Conservation (phyloP, 2,113 vertebrate genomes). For the Formicarius rufipectus region DNA sequence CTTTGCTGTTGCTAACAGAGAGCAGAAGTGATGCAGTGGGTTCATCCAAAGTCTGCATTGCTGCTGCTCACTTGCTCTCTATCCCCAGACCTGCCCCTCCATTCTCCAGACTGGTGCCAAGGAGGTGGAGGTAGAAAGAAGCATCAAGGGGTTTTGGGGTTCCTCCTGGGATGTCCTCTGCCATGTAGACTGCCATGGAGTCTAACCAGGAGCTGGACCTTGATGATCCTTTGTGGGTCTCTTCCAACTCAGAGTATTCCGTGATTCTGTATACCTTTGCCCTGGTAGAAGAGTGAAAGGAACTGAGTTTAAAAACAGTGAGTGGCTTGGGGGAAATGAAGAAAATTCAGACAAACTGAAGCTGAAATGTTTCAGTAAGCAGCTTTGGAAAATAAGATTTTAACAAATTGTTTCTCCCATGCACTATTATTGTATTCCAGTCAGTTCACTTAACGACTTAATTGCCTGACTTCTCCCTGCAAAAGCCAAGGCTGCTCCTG, state of each 20-base stretch:
- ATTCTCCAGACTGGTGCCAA: background rate
- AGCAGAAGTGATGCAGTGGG: background rate
- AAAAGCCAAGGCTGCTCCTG: background rate
- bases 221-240: background rate
- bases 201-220: background rate
- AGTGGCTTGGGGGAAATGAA: background rate
- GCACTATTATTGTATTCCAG: background rate
- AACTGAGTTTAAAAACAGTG: background rate
- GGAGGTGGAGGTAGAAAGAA: background rate
- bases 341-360: background rate
- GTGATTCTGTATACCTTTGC: background rate
- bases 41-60: background rate
- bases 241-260: background rate
- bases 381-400: background rate
- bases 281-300: background rate
- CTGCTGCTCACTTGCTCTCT: rapidly evolving
- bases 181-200: rapidly evolving
- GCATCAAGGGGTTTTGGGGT: background rate
- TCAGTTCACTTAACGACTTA: background rate
- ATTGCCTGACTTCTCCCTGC: background rate
- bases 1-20: background rate
- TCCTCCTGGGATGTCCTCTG: rapidly evolving
- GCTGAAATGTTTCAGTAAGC: background rate
- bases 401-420: background rate
- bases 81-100: background rate